A percentile compares a stretch with the other conserved stretches of the same genome.
Evolutionary conservation across 2,113 vertebrate genomes (phyloP).

Genomic region (Psammodynastes pulverulentus): DNA sequence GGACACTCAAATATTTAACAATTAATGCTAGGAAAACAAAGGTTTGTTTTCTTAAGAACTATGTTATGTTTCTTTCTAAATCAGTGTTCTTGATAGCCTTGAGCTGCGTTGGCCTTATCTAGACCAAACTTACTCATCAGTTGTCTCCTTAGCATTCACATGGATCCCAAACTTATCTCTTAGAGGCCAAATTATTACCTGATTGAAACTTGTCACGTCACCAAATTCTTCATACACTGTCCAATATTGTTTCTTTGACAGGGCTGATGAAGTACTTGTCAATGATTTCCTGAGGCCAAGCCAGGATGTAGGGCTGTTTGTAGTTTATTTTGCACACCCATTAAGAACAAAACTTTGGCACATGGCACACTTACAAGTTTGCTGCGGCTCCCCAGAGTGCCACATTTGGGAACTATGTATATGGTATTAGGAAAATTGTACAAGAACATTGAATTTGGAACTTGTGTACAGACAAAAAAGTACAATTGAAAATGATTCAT

Average conservation of each 20-base stretch:
- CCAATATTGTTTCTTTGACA: conserved; percentile 6
- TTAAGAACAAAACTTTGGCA: not conserved
- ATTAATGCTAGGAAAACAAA: not conserved
- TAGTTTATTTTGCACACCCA: not conserved
- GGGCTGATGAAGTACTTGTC: conserved; percentile 41
- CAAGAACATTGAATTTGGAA: not conserved
- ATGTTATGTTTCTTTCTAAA: not conserved
- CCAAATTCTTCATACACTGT: conserved; percentile 20
- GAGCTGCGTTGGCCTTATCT: not conserved
- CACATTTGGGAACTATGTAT: not conserved
- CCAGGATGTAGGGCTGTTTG: conserved; percentile 14
- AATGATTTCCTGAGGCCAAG: conserved; percentile 29
- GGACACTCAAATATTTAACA: conserved; percentile 1
- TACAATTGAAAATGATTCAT: not conserved
- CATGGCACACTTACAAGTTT: not conserved
- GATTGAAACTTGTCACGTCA: not conserved
- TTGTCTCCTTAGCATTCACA: not conserved
- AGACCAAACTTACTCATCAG: not conserved
- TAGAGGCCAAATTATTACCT: not conserved
- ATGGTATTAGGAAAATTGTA: not conserved
- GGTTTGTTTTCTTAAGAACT: not conserved
- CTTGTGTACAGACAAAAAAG: not conserved
- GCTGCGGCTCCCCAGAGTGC: not conserved
- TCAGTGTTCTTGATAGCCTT: not conserved
- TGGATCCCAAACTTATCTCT: not conserved